These are phyloP conservation scores for Dendrocincla tyrannina DNA, from an alignment of 2,797 vertebrate genomes.

Conservation along the genomic window DNA sequence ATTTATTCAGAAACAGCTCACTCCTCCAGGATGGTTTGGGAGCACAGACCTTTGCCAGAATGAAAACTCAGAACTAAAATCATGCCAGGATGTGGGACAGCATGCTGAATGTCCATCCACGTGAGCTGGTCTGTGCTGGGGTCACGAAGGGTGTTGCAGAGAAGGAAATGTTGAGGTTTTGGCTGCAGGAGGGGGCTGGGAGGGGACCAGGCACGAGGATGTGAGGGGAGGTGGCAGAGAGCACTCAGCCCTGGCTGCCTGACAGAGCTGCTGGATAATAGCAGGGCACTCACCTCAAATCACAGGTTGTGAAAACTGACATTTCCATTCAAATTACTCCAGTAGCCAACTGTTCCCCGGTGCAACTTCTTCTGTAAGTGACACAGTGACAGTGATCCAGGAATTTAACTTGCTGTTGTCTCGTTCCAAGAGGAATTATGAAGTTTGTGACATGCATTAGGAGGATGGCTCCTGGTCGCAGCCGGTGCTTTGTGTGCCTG, in stretches of 20 bases:
- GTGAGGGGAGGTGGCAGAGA: background rate
- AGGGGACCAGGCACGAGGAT: background rate
- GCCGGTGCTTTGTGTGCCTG: background rate
- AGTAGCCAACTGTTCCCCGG: slow-evolving; percentile 39
- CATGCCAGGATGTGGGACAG: background rate
- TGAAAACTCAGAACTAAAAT: background rate
- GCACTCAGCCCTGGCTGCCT: background rate
- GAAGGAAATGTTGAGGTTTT: background rate
- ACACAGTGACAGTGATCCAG: slow-evolving; percentile 52
- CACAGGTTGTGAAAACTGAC: slow-evolving; percentile 66
- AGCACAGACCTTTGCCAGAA: background rate
- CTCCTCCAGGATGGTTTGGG: background rate
- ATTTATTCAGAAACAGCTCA: background rate
- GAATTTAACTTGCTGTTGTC: slow-evolving; percentile 66
- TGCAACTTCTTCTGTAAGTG: slow-evolving; percentile 45
- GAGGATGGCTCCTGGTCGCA: slow-evolving; percentile 32
- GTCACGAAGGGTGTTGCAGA: background rate
- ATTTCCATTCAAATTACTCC: slow-evolving; percentile 71
- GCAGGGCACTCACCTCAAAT: slow-evolving; percentile 70
- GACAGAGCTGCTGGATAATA: slow-evolving; percentile 35
- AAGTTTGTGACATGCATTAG: slow-evolving; percentile 55
- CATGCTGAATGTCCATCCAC: fast-evolving
- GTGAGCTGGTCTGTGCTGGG: fast-evolving
- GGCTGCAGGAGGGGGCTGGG: background rate
- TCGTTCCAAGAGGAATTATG: slow-evolving; percentile 38